Base-by-base conservation (phyloP, 2,888 invertebrate species). In the Lasioglossum vierecki region DNA sequence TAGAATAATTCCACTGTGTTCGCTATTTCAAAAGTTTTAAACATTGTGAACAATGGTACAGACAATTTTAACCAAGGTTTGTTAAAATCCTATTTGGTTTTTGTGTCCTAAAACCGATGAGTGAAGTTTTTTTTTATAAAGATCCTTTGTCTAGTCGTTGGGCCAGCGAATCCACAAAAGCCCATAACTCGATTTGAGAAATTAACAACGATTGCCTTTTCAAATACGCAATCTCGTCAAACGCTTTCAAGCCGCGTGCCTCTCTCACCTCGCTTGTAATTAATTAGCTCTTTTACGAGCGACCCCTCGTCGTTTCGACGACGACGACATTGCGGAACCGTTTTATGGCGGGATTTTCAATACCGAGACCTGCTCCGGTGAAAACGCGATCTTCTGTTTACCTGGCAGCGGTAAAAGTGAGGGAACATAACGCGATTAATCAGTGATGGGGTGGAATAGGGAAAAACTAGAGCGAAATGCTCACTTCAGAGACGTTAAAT, bases 281-380 rank as follows among this genome's bases (percentile, higher is more conserved):
- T 68, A 68, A 68, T 68, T 68, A 68, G 68, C 68, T 35, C 39
- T 35, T 68, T 68, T 68, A 68, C 68, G 68, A 39, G 68, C 39
- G 68, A 39, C 9, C 68, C 39, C 22, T 68, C 68, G 39, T 1
- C 68, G 68, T 4, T 15, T 63, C 39, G 39, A 39, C 30, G 35
- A 66, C 35, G 63, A 6, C 63, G 63, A 4, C 63, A 3, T 63
- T 30, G 68, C 68, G 68, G 18, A 11, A 39, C 35, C 68, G 68
- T 68, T 68, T 63, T 39, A 68, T 15, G 68, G 39, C 68, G 39
- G 39, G 68, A 68, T 9, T 68, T 68, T 68, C 66, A 39, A 39
- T 11, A 35, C 8, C 11, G 39, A 68, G 22, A 39, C 22, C 39
- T 9, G 39, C 4, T 22, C 22, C 22, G 22, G 0, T 35, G 4